Base-by-base conservation (phyloP, 2,888 invertebrate genomes). In the Muscina levida region DNA sequence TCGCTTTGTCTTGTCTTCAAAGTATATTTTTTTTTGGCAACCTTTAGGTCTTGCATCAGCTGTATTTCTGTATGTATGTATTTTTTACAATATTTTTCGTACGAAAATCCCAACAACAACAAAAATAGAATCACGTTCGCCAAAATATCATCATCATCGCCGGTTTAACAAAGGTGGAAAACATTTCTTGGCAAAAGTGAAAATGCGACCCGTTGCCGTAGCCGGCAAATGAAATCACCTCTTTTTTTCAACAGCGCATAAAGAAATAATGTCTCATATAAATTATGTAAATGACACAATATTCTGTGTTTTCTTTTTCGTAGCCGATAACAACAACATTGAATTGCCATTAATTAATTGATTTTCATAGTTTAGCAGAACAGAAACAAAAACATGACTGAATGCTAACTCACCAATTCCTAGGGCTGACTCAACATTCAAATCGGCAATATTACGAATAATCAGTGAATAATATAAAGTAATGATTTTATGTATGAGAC, bases 31-130 rank as follows among this genome's bases (percentile, higher is more conserved):
- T 65, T 75, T 76, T 76, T 80, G 80, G 80, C 80, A 80, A 73
- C 72, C 73, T 22, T 59, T 51, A 71, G 66, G 72, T 70, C 70
- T 73, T 80, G 80, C 80, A 80, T 80, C 80, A 80, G 76, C 80
- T 57, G 72, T 70, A 79, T 75, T 72, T 48, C 22, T 6, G 15
- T 15, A 13, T 56, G 17, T 51, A 1, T 11, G 13, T 26, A n/a
- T 56, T 80, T 72, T 80, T 73, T 77, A 80, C 75, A 76, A 76
- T 75, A 75, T 75, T 79, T 75, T 72, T 67, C 53, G 66, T 46
- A 71, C 42, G 15, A 74, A 31, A 70, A 19, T 39, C 66, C 39
- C 42, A 15, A 44, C 17, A 17, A 39, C 48, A 75, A 59, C 31
- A 56, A 53, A 5, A 31, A 31, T 31, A 75, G 39, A 53, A 62